Conservation (phyloP, 53 echinoderm and acorn worm genomes). For the Echinometra lucunter region DNA sequence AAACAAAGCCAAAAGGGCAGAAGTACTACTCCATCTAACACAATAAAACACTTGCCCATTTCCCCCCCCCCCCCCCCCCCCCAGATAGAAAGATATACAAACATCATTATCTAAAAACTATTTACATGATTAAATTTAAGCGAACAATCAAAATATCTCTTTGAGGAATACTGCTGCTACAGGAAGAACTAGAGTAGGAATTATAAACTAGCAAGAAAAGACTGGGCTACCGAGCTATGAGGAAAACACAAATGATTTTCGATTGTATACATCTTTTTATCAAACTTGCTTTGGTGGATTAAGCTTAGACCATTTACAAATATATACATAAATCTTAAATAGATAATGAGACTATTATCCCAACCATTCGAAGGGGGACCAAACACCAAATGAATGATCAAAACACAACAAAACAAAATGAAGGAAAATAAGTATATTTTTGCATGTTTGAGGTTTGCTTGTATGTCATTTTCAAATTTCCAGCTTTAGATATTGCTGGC, state of each 20-base stretch:
- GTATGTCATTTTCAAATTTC: too few relatives aligned
- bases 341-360: not conserved
- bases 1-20: not conserved
- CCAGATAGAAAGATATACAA: not conserved
- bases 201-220: not conserved
- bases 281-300: constrained; percentile 19
- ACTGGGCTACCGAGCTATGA: not conserved
- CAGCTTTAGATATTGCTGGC: not conserved
- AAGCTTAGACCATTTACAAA: not conserved
- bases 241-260: not conserved
- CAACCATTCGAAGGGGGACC: not conserved
- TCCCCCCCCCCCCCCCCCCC: not conserved
- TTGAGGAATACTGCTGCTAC: constrained; percentile 23
- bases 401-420: not conserved
- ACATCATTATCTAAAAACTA: constrained; percentile 20
- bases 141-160: not conserved
- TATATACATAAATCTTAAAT: constrained; percentile 34
- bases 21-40: not conserved
- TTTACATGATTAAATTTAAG: not conserved
- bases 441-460: too few relatives aligned
- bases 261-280: not conserved
- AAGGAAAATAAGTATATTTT: too few relatives aligned
- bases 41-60: not conserved
- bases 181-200: constrained; percentile 13
- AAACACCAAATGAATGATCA: not conserved